Conservation (phyloP, 2,888 invertebrate genomes). For the Drosophila seclusa region DNA sequence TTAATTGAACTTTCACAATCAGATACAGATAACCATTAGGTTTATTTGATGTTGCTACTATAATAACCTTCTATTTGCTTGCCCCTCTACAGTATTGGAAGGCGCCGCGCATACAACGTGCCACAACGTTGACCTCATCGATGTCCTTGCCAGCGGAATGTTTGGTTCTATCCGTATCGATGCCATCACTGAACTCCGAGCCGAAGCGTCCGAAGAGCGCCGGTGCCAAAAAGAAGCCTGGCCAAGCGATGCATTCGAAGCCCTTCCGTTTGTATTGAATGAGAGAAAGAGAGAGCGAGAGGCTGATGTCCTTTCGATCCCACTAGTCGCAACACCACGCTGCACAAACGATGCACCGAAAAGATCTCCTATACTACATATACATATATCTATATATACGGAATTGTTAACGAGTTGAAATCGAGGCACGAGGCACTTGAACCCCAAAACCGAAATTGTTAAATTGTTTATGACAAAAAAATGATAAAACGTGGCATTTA, state of each 20-base stretch:
- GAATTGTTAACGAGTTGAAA: conserved; percentile 67
- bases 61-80: conserved; percentile 25
- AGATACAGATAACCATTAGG: neutral
- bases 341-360: conserved; percentile 53
- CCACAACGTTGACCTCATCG: conserved; percentile 84
- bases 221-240: conserved; percentile 82
- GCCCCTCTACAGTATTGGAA: conserved; percentile 81
- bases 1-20: neutral
- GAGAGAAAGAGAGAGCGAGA: neutral
- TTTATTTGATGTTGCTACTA: neutral
- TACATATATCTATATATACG: conserved; percentile 15
- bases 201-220: conserved; percentile 84
- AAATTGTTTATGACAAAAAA: conserved; percentile 61
- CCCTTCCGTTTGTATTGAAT: conserved; percentile 84
- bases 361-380: conserved; percentile 32
- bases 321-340: conserved; percentile 24
- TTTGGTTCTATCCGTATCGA: conserved; percentile 85
- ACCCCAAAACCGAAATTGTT: conserved; percentile 53
- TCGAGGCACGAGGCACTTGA: conserved; percentile 65
- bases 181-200: conserved; percentile 84
- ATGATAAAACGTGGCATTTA: conserved; percentile 74
- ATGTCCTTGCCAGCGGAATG: conserved; percentile 85
- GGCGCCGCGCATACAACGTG: conserved; percentile 83
- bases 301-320: conserved; percentile 1
- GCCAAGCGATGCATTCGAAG: conserved; percentile 83